These are phyloP conservation scores for Equus quagga DNA, from an alignment of 2,113 vertebrate species.

Conservation along the genomic window DNA sequence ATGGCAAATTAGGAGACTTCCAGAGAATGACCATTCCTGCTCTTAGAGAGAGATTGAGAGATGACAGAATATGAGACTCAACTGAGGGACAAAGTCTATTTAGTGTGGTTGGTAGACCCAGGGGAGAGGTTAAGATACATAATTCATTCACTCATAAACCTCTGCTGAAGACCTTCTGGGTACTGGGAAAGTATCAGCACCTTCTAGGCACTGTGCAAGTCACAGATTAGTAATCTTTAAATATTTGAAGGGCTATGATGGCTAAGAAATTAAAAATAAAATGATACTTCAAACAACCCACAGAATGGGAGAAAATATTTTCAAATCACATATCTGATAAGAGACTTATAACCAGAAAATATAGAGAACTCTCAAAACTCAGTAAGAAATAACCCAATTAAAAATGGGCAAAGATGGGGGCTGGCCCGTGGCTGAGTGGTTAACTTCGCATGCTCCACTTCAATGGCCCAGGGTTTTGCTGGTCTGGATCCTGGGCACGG, in stretches of 20 bases:
- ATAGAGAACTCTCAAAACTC: slow-evolving; percentile 19
- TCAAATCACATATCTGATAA: background rate
- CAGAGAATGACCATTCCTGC: background rate
- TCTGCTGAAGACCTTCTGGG: background rate
- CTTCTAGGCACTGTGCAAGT: background rate
- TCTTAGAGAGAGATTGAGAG: background rate
- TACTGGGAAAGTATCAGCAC: background rate
- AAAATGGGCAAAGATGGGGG: background rate
- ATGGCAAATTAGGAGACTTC: background rate
- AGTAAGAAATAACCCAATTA: background rate
- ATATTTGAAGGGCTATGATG: background rate
- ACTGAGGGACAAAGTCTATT: background rate
- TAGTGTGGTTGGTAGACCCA: background rate
- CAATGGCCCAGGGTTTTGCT: too few species aligned
- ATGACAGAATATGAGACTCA: background rate
- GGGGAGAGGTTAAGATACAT: background rate
- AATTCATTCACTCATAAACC: background rate
- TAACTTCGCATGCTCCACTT: too few species aligned
- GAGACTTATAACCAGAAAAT: background rate
- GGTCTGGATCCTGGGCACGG: too few species aligned
- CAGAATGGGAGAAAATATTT: background rate
- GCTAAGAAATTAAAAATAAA: background rate
- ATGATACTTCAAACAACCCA: background rate
- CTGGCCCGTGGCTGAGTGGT: too few species aligned
- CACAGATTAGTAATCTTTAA: background rate